Evolutionary conservation across 2,797 vertebrate genomes (phyloP), one percentile per base, ranked within the genome.

Genomic region (Acridotheres tristis): DNA sequence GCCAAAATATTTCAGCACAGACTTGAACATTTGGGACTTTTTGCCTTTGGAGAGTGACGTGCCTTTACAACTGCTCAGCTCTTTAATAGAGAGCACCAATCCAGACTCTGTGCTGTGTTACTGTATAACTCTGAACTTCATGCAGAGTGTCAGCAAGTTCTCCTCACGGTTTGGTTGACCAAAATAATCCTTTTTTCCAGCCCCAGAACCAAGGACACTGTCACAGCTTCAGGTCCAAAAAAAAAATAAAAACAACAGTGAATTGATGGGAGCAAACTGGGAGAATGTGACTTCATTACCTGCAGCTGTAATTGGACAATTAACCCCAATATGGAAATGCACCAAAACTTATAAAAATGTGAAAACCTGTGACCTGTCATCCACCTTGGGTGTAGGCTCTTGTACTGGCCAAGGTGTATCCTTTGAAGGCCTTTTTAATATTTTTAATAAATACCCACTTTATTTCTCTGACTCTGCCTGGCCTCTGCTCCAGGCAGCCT

Each of bases 231-330:
- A 19, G 25, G 48, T 12, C 32, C 50, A 3, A 63, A 30, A 40
- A 53, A 43, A 38, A 38, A 38, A 7, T 15, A 3, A 2, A 20
- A n/a, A n/a, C 2, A 7, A 3, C 38, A 20, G 5, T 1, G 1
- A 43, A 53, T 9, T 42, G 32, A 34, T 4, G 25, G 11, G 19
- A 34, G 11, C 5, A 34, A 53, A 18, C 16, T 23, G 59, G 15
- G 32, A 30, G 16, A 5, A 10, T 53, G 38, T 5, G 48, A 3
- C 13, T 54, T 43, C 6, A 3, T 54, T 5, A 63, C 12, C 7
- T 43, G 34, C 8, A 34, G 10, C 4, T 54, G 9, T 18, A 30
- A 36, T 43, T 36, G 10, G 21, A 54, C 21, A 54, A 45, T 54
- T 30, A 54, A 65, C 21, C 67, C n/a, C 13, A 25, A 30, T 13